Evolutionary conservation across 92 coral and sea anemone genomes (phyloP).

Genomic region (Actinostola sp.): DNA sequence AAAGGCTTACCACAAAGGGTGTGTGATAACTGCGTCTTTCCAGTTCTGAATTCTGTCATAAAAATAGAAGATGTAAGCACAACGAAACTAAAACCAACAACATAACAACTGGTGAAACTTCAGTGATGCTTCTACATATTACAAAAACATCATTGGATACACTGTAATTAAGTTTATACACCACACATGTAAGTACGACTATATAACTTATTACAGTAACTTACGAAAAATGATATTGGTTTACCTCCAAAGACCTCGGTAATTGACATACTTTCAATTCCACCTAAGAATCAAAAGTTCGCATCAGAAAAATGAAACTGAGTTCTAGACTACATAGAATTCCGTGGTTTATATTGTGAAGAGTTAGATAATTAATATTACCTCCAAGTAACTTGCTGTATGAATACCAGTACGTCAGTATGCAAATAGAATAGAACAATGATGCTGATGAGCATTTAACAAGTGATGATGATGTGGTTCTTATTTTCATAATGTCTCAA

Average conservation of each 20-base stretch:
- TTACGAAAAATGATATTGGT: neutral
- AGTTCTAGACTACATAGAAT: neutral
- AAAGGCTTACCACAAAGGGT: constrained; percentile 90
- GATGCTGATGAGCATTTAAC: neutral
- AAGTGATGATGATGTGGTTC: too few relatives aligned
- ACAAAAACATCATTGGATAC: too few relatives aligned
- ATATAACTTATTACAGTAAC: too few relatives aligned
- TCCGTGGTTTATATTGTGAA: too few relatives aligned
- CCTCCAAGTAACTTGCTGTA: constrained; percentile 1
- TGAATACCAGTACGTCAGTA: neutral
- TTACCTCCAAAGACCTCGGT: constrained; percentile 99
- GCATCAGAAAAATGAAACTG: neutral
- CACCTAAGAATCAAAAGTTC: constrained; percentile 70
- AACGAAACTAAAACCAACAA: too few relatives aligned
- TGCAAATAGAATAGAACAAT: neutral
- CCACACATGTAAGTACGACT: too few relatives aligned
- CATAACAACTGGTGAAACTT: too few relatives aligned
- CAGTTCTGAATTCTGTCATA: constrained; percentile 91
- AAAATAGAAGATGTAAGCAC: neutral
- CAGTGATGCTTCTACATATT: too few relatives aligned
- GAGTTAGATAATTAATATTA: neutral
- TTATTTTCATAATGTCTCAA: too few relatives aligned
- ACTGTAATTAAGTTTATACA: too few relatives aligned
- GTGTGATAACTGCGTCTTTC: constrained; percentile 98
- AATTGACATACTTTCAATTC: constrained; percentile 99